These are phyloP conservation scores for Hylyphantes graminicola DNA, from an alignment of 1,140 invertebrate genomes.

Conservation along the genomic window DNA sequence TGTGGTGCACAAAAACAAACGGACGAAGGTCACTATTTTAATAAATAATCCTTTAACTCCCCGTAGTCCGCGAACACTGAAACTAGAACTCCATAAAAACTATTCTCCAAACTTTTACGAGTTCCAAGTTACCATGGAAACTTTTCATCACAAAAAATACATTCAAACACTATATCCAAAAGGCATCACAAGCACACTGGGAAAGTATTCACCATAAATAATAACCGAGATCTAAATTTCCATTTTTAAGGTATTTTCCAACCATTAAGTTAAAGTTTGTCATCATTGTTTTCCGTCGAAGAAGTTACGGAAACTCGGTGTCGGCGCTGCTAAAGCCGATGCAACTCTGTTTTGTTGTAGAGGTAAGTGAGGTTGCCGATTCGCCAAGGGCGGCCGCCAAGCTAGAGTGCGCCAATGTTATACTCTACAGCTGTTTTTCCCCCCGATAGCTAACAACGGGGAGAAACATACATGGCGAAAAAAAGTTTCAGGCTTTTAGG, in stretches of 20 bases:
- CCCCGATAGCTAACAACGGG: too few relatives aligned
- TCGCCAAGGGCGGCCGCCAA: not conserved
- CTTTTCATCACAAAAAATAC: conserved; percentile 25
- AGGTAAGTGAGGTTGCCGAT: conserved; percentile 44
- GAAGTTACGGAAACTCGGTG: conserved; percentile 29
- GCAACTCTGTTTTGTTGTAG: conserved; percentile 43
- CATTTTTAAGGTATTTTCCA: too few relatives aligned
- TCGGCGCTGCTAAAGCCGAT: conserved; percentile 25
- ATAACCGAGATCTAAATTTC: too few relatives aligned
- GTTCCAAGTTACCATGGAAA: conserved; percentile 39
- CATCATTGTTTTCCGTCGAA: conserved; percentile 5
- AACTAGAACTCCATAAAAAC: conserved; percentile 37
- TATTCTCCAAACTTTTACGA: conserved; percentile 31
- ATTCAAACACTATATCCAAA: not conserved
- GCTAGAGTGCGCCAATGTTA: conserved; percentile 2
- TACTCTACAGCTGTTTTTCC: too few relatives aligned
- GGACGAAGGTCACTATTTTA: not conserved
- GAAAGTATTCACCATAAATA: not conserved
- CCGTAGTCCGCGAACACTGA: not conserved
- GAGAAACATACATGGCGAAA: too few relatives aligned
- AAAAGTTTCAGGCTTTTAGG: too few relatives aligned
- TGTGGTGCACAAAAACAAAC: not conserved
- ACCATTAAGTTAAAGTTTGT: not conserved
- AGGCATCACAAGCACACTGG: not conserved
- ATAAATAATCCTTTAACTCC: conserved; percentile 20